Conservation (phyloP, 2,797 vertebrate genomes). For the Enteromius mattozi region DNA sequence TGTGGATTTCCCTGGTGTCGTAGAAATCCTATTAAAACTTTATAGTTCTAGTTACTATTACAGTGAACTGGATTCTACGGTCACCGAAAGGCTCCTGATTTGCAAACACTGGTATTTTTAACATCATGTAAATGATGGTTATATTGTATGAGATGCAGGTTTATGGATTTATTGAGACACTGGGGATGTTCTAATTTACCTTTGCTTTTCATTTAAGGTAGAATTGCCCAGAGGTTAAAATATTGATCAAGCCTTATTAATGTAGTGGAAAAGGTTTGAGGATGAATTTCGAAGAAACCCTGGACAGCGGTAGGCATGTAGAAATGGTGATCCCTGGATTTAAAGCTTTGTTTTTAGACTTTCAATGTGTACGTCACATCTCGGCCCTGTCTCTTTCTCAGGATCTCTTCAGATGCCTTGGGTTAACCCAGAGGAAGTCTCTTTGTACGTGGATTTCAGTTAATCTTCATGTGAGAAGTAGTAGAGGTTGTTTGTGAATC, state of each 20-base stretch:
- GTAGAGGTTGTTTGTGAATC: neutral
- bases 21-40: neutral
- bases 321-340: constrained; percentile 52
- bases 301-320: constrained; percentile 42
- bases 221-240: constrained; percentile 52
- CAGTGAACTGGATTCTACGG: neutral
- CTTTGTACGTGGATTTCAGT: neutral
- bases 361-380: neutral
- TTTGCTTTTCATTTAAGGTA: constrained; percentile 56
- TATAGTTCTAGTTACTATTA: neutral
- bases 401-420: constrained; percentile 14
- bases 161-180: constrained; percentile 49
- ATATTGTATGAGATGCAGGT: constrained; percentile 42
- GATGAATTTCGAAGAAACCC: constrained; percentile 55
- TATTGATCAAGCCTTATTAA: constrained; percentile 58
- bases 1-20: neutral
- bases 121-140: constrained; percentile 47
- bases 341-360: constrained; percentile 53
- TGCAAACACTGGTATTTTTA: constrained; percentile 53
- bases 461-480: neutral
- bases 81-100: neutral
- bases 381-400: neutral
- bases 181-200: constrained; percentile 52
- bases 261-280: constrained; percentile 42
- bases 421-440: constrained; percentile 2